A percentile compares a stretch with the other conserved stretches of the same genome.
phyloP scores from a whole-genome alignment of 53 echinoderm and acorn worm genomes.

The Temnopleurus reevesii region DNA sequence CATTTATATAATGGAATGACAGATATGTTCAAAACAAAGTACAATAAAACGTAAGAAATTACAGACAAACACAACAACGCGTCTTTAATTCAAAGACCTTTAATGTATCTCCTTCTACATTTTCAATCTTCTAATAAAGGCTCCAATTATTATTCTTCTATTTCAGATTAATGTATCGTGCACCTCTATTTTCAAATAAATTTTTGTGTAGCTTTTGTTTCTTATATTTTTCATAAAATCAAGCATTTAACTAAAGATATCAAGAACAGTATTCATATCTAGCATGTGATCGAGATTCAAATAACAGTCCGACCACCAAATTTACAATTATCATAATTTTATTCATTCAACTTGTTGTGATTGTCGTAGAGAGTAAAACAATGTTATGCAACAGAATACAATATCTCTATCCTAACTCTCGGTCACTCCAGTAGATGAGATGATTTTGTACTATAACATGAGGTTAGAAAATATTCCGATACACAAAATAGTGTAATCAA shows the following conservation, averaged over 20 bases:
- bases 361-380: too few relatives aligned
- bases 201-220: too few relatives aligned
- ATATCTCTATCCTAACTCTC: background rate
- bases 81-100: background rate
- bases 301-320: background rate
- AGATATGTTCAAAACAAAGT: background rate
- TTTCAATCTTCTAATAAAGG: background rate
- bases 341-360: too few relatives aligned
- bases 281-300: background rate
- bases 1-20: constrained; percentile 15
- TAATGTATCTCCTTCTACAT: background rate
- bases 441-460: background rate
- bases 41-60: background rate
- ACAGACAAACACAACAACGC: background rate
- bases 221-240: too few relatives aligned
- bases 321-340: too few relatives aligned
- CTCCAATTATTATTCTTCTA: background rate
- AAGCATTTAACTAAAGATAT: too few relatives aligned
- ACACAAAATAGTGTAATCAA: too few relatives aligned
- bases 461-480: background rate
- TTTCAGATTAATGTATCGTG: background rate
- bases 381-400: background rate
- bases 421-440: background rate
- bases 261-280: too few relatives aligned
- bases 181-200: background rate